These are phyloP conservation scores for Pelosia muscerda DNA, from an alignment of 2,888 invertebrate genomes.

Conservation along the genomic window DNA sequence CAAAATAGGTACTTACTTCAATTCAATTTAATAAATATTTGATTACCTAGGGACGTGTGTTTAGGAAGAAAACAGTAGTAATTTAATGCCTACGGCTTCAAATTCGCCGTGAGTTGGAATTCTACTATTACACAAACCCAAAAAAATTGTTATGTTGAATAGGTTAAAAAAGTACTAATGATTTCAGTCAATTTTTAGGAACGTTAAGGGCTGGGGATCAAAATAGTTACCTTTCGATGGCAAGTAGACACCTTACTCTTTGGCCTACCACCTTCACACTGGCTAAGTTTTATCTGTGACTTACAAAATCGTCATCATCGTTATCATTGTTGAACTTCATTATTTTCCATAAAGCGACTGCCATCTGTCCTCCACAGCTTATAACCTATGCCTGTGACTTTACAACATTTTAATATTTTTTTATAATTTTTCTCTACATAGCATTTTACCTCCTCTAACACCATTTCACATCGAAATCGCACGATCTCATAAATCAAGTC, in stretches of 20 bases:
- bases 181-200: no score
- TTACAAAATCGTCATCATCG: no score
- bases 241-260: background rate
- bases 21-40: background rate
- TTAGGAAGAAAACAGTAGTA: background rate
- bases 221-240: background rate
- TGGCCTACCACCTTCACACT: background rate
- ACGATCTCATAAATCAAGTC: slow-evolving; percentile 18
- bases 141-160: no score
- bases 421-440: background rate
- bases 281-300: no score
- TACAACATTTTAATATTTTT: background rate
- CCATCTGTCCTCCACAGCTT: no score
- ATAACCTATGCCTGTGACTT: no score
- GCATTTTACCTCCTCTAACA: background rate
- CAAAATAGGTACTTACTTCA: background rate
- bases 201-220: no score
- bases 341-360: no score
- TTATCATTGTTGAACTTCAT: no score
- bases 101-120: background rate
- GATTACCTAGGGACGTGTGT: background rate
- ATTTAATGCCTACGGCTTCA: background rate
- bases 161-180: no score
- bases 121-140: background rate
- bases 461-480: background rate